Evolutionary conservation across 2,888 invertebrate genomes (phyloP).

Genomic region (Acronicta psi): DNA sequence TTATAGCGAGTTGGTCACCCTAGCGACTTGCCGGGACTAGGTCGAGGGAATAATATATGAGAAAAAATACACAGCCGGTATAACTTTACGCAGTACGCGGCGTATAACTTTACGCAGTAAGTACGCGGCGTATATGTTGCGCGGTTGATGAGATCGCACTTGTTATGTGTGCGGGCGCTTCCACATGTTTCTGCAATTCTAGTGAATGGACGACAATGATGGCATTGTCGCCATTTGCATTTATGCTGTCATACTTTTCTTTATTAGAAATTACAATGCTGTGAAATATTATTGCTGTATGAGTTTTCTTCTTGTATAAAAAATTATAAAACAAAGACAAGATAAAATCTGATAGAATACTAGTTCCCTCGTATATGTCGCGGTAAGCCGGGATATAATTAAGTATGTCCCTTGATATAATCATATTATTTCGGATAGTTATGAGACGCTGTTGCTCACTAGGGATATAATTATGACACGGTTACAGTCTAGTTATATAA

Average conservation of each 20-base stretch:
- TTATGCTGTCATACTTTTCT: slow-evolving; percentile 2
- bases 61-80: slow-evolving; percentile 54
- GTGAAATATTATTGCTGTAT: too few relatives aligned
- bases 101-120: slow-evolving; percentile 6
- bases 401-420: too few relatives aligned
- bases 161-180: slow-evolving; percentile 17
- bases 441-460: too few relatives aligned
- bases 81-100: slow-evolving; percentile 44
- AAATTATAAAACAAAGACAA: too few relatives aligned
- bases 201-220: neutral
- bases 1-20: slow-evolving; percentile 43
- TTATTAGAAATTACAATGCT: too few relatives aligned
- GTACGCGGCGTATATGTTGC: slow-evolving; percentile 18
- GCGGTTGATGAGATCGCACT: slow-evolving; percentile 46
- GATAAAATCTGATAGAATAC: too few relatives aligned
- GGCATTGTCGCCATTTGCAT: slow-evolving; percentile 26
- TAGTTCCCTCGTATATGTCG: too few relatives aligned
- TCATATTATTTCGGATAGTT: too few relatives aligned
- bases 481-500: too few relatives aligned
- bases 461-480: too few relatives aligned
- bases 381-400: too few relatives aligned
- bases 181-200: slow-evolving; percentile 10
- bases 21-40: slow-evolving; percentile 47
- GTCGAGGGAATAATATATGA: slow-evolving; percentile 57
- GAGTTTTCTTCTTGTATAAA: too few relatives aligned